Evolutionary conservation across 2,797 vertebrate species (phyloP).

Genomic region (Molossus molossus): DNA sequence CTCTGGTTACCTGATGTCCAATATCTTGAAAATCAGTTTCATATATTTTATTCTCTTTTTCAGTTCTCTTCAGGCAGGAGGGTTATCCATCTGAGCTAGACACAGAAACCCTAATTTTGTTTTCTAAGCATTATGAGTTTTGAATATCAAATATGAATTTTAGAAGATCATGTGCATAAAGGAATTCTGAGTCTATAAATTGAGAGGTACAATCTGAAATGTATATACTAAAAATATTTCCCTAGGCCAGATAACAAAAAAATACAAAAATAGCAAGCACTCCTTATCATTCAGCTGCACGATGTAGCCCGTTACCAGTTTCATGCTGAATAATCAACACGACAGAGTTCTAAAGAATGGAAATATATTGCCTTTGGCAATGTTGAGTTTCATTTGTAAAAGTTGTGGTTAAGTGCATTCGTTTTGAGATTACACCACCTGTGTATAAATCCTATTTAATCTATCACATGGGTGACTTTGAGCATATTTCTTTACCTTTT

Average conservation of each 20-base stretch:
- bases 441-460: background rate
- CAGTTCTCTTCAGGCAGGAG: background rate
- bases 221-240: background rate
- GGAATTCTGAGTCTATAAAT: slow-evolving; percentile 24
- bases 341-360: background rate
- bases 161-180: background rate
- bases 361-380: background rate
- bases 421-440: background rate
- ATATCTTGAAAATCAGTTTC: background rate
- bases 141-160: slow-evolving; percentile 34
- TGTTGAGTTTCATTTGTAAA: background rate
- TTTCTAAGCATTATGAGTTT: slow-evolving; percentile 59
- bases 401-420: background rate
- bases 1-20: background rate
- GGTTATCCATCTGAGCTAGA: background rate
- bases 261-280: background rate
- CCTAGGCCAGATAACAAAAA: background rate
- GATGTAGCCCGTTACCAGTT: background rate
- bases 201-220: background rate
- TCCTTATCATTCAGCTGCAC: background rate
- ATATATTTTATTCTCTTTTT: background rate
- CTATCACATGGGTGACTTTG: background rate
- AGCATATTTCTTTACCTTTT: background rate
- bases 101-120: slow-evolving; percentile 14
- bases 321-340: background rate